phyloP scores from a whole-genome alignment of 2,113 vertebrate genomes.

The Heteronetta atricapilla region DNA sequence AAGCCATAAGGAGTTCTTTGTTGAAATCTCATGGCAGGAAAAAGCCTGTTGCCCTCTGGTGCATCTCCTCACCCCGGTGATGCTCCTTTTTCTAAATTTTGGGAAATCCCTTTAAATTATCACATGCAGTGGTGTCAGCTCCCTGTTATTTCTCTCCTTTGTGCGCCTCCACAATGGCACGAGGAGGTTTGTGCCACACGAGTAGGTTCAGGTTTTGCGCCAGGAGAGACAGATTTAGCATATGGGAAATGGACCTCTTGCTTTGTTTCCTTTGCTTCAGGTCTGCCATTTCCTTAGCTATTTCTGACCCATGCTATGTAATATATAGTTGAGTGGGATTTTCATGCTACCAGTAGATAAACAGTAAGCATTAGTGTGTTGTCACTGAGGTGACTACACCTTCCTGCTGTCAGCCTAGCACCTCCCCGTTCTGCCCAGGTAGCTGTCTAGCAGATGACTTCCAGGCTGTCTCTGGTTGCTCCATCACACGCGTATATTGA shows the following conservation, averaged over 20 bases:
- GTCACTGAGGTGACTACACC: background rate
- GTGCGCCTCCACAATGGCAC: rapidly evolving
- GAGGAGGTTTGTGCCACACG: background rate
- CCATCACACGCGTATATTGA: rapidly evolving
- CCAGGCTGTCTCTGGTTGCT: background rate
- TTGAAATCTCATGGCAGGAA: background rate
- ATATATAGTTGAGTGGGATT: background rate
- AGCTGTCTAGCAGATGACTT: background rate
- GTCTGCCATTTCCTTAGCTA: background rate
- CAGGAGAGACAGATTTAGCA: background rate
- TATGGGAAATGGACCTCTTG: background rate
- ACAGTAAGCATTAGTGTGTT: background rate
- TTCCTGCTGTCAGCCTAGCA: background rate
- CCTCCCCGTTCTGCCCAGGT: background rate
- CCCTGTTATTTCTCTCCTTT: background rate
- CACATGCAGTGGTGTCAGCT: background rate
- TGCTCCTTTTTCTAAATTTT: background rate
- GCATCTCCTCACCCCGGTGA: background rate
- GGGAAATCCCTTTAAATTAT: background rate
- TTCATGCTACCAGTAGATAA: background rate
- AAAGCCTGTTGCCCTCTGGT: background rate
- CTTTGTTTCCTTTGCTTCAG: background rate
- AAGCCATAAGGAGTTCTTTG: background rate
- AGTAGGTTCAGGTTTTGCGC: background rate
- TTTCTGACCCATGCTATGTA: background rate